Percentiles rank a stretch among this genome's conserved stretches.
Evolutionary conservation across 2,888 invertebrate genomes (phyloP).

Genomic region (Leptinotarsa juncta): DNA sequence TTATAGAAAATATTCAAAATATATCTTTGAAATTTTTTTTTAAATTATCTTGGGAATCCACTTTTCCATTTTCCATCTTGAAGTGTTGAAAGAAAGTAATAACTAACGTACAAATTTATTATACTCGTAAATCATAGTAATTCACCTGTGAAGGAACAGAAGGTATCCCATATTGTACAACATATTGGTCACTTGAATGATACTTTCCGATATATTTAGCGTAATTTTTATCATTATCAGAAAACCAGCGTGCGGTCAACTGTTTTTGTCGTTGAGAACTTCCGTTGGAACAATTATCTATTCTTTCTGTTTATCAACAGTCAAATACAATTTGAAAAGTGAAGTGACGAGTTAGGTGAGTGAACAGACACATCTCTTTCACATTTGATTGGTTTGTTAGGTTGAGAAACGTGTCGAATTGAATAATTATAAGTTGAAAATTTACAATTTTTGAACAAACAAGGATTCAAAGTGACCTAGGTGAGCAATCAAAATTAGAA

Average conservation of each 20-base stretch:
- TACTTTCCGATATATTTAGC: not conserved
- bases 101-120: no score
- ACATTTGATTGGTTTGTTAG: not conserved
- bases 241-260: conserved; percentile 10
- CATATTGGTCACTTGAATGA: no score
- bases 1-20: no score
- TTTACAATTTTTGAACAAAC: not conserved
- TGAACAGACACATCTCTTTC: not conserved
- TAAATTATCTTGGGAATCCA: no score
- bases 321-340: not conserved
- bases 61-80: no score
- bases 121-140: no score
- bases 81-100: no score
- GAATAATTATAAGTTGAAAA: not conserved
- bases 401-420: not conserved
- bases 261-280: conserved; percentile 5
- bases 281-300: not conserved
- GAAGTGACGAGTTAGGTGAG: conserved; percentile 11
- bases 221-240: conserved; percentile 9
- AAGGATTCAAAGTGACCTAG: no score
- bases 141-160: no score
- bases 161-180: no score
- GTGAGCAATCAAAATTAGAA: no score
- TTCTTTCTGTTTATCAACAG: not conserved
- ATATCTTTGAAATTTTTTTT: no score